Conservation (phyloP, 2,888 invertebrate genomes). For the Caenorhabditis sp. region DNA sequence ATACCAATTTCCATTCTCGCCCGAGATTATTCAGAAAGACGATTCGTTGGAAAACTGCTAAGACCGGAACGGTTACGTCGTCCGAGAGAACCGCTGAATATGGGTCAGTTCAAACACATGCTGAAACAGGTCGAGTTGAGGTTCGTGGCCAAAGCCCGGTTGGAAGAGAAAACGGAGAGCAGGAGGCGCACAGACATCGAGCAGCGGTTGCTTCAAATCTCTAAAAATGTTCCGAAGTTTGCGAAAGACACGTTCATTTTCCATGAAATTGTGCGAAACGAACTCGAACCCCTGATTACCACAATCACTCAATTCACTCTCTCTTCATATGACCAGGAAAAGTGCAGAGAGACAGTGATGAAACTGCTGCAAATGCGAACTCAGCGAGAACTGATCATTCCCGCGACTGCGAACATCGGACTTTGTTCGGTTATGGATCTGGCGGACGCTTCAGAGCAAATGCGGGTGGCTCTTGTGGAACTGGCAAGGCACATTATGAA, state of each 20-base stretch:
- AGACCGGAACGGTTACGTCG: neutral
- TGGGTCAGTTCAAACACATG: slow-evolving; percentile 19
- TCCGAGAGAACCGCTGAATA: slow-evolving; percentile 13
- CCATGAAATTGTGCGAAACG: neutral
- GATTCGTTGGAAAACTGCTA: neutral
- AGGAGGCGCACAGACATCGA: neutral
- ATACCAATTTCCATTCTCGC: too few species aligned
- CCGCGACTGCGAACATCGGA: neutral
- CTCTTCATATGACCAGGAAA: too few species aligned
- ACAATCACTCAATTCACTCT: slow-evolving; percentile 32
- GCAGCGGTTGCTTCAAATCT: slow-evolving; percentile 14
- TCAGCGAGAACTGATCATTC: neutral
- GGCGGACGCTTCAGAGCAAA: slow-evolving; percentile 52
- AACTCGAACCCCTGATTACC: slow-evolving; percentile 44
- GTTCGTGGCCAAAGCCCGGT: slow-evolving; percentile 10
- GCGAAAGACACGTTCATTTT: slow-evolving; percentile 35
- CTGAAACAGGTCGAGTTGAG: slow-evolving; percentile 32
- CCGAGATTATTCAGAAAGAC: neutral
- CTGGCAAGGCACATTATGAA: slow-evolving; percentile 64
- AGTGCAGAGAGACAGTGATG: slow-evolving; percentile 50
- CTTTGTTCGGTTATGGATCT: slow-evolving; percentile 18
- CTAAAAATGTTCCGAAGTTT: slow-evolving; percentile 32
- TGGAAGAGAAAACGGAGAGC: slow-evolving; percentile 12
- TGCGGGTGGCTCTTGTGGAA: slow-evolving; percentile 58
- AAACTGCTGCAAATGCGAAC: slow-evolving; percentile 25